Evolutionary conservation across 2,888 invertebrate species (phyloP), one percentile per base, ranked within the genome.

Genomic region (Drosophila crucigera): DNA sequence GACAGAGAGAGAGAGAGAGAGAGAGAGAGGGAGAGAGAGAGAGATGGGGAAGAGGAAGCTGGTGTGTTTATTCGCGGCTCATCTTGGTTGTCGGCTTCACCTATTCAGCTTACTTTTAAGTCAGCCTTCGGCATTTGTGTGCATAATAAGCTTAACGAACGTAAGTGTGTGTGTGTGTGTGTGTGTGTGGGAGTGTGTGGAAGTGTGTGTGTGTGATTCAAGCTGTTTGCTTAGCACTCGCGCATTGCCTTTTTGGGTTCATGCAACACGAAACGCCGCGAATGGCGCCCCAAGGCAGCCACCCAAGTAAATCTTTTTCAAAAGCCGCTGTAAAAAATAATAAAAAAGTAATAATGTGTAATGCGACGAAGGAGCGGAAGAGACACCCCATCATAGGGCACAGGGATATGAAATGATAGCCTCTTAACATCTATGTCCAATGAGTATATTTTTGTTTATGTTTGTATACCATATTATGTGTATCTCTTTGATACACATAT

Each of bases 81-180:
- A 67, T 69, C 67, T 82, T 62, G 67, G 65, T 64, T 80, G 80
- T 47, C 41, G 19, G 33, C 41, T 50, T 54, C 53, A 54, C 56
- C 68, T 65, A 49, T 60, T 63, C 72, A 65, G 87, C 70, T 80
- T 67, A 66, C 71, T 80, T 82, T 84, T 63, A 80, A 86, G 73
- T 84, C 77, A 59, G 84, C 82, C 75, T 73, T 64, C 68, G 85
- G 76, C 83, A 73, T 62, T 63, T 72, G 59, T 60, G 61, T 62
- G 74, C 77, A 70, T 81, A 88, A 88, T 85, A 83, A 83, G 85
- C 88, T 83, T 77, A 77, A 47, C 78, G 63, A 58, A 73, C 47
- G 25, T 54, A 41, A 50, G 55, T 60, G 30, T 60, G 41, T 11
- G 50, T 39, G 49, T 59, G 41, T 11, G 22, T 16, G 35, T 60